These are phyloP conservation scores for Forbesichthys papilliferus DNA, from an alignment of 2,113 vertebrate genomes.

Conservation along the genomic window DNA sequence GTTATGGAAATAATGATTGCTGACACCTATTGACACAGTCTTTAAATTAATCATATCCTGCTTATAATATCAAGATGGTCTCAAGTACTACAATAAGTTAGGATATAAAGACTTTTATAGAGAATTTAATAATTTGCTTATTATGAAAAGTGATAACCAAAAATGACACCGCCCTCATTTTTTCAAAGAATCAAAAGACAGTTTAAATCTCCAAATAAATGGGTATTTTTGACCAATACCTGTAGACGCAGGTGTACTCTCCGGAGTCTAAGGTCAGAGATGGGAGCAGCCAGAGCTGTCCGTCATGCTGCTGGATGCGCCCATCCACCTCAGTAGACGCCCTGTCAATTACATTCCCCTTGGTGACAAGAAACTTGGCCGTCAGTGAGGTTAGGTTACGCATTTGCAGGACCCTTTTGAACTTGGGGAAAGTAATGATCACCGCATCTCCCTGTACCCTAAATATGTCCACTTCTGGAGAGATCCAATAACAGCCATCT, in stretches of 20 bases:
- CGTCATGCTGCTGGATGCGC: conserved; percentile 61
- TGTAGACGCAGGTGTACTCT: conserved; percentile 81
- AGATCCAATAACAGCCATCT: conserved; percentile 61
- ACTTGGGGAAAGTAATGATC: conserved; percentile 77
- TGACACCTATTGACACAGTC: no score
- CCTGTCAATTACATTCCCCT: conserved; percentile 27
- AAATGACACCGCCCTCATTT: no score
- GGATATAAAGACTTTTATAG: no score
- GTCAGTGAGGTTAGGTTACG: conserved; percentile 30
- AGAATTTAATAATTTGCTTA: no score
- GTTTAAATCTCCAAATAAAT: background rate
- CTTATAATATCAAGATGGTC: no score
- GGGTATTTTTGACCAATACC: conserved; percentile 48
- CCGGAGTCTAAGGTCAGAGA: conserved; percentile 79
- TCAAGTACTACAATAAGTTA: no score
- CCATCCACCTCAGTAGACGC: conserved; percentile 26
- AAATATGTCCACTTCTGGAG: conserved; percentile 55
- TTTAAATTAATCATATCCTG: no score
- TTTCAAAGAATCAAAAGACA: no score
- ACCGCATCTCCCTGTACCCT: conserved; percentile 80
- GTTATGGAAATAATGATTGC: no score
- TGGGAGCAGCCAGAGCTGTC: conserved; percentile 84
- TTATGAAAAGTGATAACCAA: no score
- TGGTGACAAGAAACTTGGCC: conserved; percentile 36
- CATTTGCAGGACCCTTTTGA: conserved; percentile 35